Percentiles rank a stretch among this genome's conserved stretches.
Conservation (phyloP, 2,113 vertebrate species). For the Pseudonaja textilis region DNA sequence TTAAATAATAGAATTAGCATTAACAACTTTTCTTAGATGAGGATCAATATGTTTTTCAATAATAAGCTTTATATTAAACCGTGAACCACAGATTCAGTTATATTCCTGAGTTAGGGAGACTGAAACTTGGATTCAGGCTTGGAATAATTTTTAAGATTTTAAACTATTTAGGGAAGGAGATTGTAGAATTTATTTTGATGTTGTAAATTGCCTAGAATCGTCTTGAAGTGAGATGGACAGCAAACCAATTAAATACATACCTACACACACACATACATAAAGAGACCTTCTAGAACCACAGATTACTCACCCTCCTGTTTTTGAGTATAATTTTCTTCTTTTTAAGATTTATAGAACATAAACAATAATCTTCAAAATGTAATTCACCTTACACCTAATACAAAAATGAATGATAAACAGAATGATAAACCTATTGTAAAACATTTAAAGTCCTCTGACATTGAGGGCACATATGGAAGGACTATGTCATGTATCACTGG, state of each 20-base stretch:
- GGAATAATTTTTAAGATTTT: background rate
- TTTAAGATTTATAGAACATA: background rate
- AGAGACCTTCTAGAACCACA: background rate
- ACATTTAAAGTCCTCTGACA: background rate
- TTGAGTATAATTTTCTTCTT: background rate
- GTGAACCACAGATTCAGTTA: background rate
- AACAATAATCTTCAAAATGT: background rate
- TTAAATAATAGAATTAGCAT: background rate
- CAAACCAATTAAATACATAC: background rate
- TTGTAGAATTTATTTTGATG: background rate
- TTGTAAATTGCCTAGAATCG: background rate
- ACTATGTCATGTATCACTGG: background rate
- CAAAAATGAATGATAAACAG: background rate
- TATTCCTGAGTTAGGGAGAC: background rate
- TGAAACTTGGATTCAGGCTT: background rate
- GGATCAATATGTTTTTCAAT: background rate
- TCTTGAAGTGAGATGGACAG: background rate
- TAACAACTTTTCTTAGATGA: background rate
- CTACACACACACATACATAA: background rate
- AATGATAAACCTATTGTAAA: background rate
- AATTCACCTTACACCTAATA: background rate
- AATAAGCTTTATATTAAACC: background rate
- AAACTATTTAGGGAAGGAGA: background rate
- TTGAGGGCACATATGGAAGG: background rate
- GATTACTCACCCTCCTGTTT: background rate